phyloP scores from a whole-genome alignment of 2,113 vertebrate species.

The Tenebrosternarchus preto region DNA sequence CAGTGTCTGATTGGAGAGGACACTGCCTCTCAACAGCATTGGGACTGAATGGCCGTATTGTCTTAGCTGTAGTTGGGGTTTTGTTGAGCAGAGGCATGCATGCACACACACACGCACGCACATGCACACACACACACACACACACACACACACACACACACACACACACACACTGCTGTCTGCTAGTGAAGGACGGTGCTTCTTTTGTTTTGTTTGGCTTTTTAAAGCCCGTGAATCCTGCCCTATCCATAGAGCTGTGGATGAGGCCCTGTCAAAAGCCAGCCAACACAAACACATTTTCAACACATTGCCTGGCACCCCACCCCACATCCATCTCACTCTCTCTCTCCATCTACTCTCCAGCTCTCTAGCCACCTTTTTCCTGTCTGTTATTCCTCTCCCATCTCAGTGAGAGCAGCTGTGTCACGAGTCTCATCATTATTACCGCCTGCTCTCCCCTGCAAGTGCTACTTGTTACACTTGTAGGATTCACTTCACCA shows the following conservation, averaged over 20 bases:
- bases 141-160: no score
- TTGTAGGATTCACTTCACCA: constrained; percentile 36
- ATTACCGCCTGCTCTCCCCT: constrained; percentile 33
- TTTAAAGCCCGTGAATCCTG: background rate
- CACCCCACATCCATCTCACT: background rate
- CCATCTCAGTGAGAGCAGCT: background rate
- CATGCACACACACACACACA: no score
- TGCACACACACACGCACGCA: no score
- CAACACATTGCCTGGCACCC: constrained; percentile 3
- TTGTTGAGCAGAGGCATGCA: background rate
- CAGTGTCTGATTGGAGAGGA: background rate
- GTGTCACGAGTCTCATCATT: constrained; percentile 43
- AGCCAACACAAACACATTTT: constrained; percentile 39
- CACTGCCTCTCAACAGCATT: background rate
- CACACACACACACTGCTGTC: background rate
- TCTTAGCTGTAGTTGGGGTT: background rate
- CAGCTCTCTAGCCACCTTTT: background rate
- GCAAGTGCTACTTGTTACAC: constrained; percentile 43
- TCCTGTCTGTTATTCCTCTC: background rate
- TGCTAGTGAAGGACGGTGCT: background rate
- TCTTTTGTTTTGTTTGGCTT: background rate
- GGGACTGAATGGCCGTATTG: background rate
- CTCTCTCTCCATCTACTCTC: no score
- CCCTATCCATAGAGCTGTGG: background rate
- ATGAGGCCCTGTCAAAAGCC: constrained; percentile 23